Evolutionary conservation across 2,113 vertebrate species (phyloP).

Genomic region (Microcebus lehilahytsara): DNA sequence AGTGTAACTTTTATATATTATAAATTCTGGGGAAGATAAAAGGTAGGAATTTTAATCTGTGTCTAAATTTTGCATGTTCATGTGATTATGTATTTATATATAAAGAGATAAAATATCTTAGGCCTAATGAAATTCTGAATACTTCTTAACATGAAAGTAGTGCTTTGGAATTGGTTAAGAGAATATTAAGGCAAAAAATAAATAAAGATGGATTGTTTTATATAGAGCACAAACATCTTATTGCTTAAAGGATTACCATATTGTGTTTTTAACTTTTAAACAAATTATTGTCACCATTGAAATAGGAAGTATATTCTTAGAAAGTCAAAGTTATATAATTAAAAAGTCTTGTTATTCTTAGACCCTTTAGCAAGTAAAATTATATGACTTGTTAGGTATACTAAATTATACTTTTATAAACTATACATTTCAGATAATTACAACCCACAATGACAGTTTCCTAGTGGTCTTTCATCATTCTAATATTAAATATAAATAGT

Average conservation of each 20-base stretch:
- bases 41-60: background rate
- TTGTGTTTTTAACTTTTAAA: constrained; percentile 52
- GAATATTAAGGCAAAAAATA: constrained; percentile 79
- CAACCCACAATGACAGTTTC: background rate
- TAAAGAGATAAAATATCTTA: constrained; percentile 52
- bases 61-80: background rate
- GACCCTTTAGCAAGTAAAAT: background rate
- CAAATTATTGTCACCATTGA: constrained; percentile 28
- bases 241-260: constrained; percentile 68
- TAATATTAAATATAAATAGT: background rate
- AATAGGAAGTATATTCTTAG: constrained; percentile 9
- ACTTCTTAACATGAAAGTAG: constrained; percentile 70
- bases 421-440: background rate
- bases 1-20: background rate
- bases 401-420: background rate
- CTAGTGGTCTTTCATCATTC: background rate
- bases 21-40: background rate
- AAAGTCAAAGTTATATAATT: constrained; percentile 49
- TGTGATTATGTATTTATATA: background rate
- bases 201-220: constrained; percentile 78
- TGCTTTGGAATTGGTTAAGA: constrained; percentile 78
- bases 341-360: background rate
- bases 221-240: constrained; percentile 70
- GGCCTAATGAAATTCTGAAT: constrained; percentile 57
- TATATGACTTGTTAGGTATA: background rate